A percentile compares a stretch with the other conserved stretches of the same genome.
phyloP scores from a whole-genome alignment of 2,797 vertebrate genomes.

The Trachurus trachurus region DNA sequence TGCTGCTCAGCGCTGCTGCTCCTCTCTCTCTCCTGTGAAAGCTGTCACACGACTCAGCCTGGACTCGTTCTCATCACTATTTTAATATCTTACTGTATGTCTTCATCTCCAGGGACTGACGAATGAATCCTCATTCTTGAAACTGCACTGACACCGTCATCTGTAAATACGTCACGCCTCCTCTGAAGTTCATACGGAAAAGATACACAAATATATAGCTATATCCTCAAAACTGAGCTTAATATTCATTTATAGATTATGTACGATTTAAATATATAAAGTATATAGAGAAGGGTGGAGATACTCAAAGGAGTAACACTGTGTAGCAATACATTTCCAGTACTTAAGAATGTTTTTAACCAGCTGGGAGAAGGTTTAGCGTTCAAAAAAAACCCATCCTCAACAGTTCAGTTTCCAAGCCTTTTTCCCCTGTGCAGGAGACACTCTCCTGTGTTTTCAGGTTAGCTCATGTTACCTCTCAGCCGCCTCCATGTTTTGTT shows the following conservation, averaged over 20 bases:
- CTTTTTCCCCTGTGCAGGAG: slow-evolving; percentile 72
- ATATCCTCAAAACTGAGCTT: slow-evolving; percentile 74
- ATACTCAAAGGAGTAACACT: slow-evolving; percentile 79
- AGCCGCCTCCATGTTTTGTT: slow-evolving; percentile 65
- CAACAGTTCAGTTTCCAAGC: slow-evolving; percentile 64
- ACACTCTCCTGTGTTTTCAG: slow-evolving; percentile 76
- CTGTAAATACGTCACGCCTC: slow-evolving; percentile 73
- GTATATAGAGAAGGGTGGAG: background rate
- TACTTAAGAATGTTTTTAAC: slow-evolving; percentile 82
- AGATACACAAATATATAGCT: slow-evolving; percentile 58
- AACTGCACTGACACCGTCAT: slow-evolving; percentile 62
- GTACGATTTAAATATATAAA: slow-evolving; percentile 61
- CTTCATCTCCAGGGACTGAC: slow-evolving; percentile 44
- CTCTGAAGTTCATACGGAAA: slow-evolving; percentile 48
- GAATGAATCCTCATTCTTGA: slow-evolving; percentile 50
- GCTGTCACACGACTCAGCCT: slow-evolving; percentile 42
- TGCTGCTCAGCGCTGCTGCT: slow-evolving; percentile 68
- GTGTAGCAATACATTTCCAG: slow-evolving; percentile 86
- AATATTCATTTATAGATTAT: slow-evolving; percentile 76
- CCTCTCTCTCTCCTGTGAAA: slow-evolving; percentile 46
- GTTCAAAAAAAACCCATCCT: slow-evolving; percentile 49
- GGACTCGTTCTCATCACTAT: slow-evolving; percentile 37
- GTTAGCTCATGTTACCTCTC: slow-evolving; percentile 83
- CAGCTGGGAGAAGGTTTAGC: slow-evolving; percentile 68
- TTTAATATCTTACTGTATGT: slow-evolving; percentile 46